These are phyloP conservation scores for Capitulum mitella DNA, from an alignment of 2,888 invertebrate genomes.

Conservation along the genomic window DNA sequence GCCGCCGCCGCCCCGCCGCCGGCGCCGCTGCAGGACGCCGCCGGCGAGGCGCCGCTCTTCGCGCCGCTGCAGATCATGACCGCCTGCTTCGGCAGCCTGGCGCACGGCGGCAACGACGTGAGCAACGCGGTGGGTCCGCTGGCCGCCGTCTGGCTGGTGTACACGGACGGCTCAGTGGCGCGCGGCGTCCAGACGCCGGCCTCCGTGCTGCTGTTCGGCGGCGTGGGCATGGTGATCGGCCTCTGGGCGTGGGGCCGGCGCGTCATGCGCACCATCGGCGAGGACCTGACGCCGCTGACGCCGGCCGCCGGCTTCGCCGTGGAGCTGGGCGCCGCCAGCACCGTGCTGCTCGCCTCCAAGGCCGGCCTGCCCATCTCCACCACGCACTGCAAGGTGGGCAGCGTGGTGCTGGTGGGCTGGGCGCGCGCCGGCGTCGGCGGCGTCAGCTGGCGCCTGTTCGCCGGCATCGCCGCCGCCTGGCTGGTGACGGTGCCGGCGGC, in stretches of 20 bases:
- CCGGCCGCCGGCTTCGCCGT: constrained; percentile 96
- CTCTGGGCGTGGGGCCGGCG: constrained; percentile 94
- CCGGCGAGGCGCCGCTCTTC: constrained; percentile 62
- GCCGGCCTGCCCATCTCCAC: constrained; percentile 94
- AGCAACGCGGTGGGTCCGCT: constrained; percentile 97
- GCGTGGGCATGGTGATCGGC: constrained; percentile 91
- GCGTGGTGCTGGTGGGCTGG: constrained; percentile 94
- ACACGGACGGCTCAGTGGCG: constrained; percentile 70
- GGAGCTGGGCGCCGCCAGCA: constrained; percentile 92
- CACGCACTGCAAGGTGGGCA: constrained; percentile 98
- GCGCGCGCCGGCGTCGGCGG: constrained; percentile 58
- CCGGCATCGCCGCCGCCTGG: constrained; percentile 96
- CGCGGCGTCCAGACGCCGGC: constrained; percentile 82
- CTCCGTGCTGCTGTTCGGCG: constrained; percentile 86
- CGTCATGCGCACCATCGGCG: constrained; percentile 94
- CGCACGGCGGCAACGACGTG: constrained; percentile 98
- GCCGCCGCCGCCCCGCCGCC: constrained; percentile 25
- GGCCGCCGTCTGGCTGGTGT: constrained; percentile 87
- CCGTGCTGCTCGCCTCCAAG: constrained; percentile 93
- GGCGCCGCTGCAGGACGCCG: constrained; percentile 35
- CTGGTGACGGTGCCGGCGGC: constrained; percentile 91
- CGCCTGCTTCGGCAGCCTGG: constrained; percentile 96
- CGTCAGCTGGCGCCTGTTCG: constrained; percentile 71
- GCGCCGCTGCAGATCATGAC: constrained; percentile 93
- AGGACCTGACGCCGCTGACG: constrained; percentile 93